These are phyloP conservation scores for Balaeniceps rex DNA, from an alignment of 2,113 vertebrate genomes.

Conservation along the genomic window DNA sequence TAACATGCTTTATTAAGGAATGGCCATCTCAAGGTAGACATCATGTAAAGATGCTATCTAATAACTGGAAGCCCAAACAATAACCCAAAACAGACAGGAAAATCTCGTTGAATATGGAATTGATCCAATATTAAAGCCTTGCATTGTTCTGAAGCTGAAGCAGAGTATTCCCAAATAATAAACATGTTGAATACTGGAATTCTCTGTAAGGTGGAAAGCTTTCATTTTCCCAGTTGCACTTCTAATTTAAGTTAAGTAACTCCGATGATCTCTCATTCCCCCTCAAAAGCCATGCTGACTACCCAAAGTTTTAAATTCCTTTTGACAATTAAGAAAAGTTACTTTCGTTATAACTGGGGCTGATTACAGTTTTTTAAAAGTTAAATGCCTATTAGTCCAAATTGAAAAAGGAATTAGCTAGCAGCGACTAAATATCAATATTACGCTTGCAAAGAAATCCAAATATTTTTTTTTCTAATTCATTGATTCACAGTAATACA, in stretches of 20 bases:
- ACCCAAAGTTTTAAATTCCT: slow-evolving; percentile 20
- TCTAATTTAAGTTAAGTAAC: slow-evolving; percentile 26
- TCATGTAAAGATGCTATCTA: too few relatives aligned
- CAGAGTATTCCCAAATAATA: neutral
- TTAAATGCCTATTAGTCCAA: neutral
- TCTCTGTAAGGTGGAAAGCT: neutral
- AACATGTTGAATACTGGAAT: neutral
- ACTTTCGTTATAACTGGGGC: neutral
- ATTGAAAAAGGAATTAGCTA: neutral
- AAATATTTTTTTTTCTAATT: neutral
- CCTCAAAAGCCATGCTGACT: slow-evolving; percentile 18
- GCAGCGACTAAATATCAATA: neutral
- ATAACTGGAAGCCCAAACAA: neutral
- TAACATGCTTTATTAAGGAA: too few relatives aligned
- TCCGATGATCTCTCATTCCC: neutral
- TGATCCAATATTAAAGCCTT: neutral
- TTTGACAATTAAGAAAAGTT: neutral
- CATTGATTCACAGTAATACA: neutral
- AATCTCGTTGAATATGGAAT: neutral
- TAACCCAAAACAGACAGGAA: neutral
- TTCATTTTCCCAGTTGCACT: neutral
- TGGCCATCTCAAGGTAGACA: too few relatives aligned
- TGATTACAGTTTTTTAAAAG: neutral
- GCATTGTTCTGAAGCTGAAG: slow-evolving; percentile 5
- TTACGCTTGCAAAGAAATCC: neutral